Evolutionary conservation across 1,140 invertebrate species (phyloP), one percentile per base, ranked within the genome.

Genomic region (Drosophila malerkotliana): DNA sequence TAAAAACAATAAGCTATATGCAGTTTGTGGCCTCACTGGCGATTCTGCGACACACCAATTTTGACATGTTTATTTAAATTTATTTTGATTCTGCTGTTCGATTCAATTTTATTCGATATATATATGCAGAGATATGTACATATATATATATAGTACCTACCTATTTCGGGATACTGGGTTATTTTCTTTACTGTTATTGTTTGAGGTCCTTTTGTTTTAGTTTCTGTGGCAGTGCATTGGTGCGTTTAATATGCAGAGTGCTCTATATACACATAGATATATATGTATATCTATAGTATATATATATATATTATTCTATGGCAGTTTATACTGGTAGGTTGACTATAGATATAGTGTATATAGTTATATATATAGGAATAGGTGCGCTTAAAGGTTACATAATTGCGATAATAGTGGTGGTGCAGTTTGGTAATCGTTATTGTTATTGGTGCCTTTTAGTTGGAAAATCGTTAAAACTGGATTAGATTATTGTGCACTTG

Each of bases 191-290:
- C 15, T 48, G 39, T 60, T 80, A 44, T 69, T 56, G 26, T 62
- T 48, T n/a, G 21, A 14, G 41, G 41, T 59, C 61, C 54, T 56
- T 56, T 72, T 79, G 53, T 51, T 75, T 45, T 39, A 39, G 34
- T 39, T 56, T 21, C 32, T 66, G 15, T 62, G 52, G 53, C 32
- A 39, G 82, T 87, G 77, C 82, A 75, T 78, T 87, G 78, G 66
- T 81, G 78, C 81, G 78, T 68, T 72, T 75, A 85, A 66, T 85
- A 78, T 87, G 78, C 83, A 81, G 78, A 87, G 82, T 74, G 72
- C 6, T 41, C 72, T 85, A 69, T 81, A 71, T 64, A 63, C 59
- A 79, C 51, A 58, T 53, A 48, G 44, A 24, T 56, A 30, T 39
- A 58, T 28, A 41, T 24, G 49, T 49, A 64, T 59, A 55, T 58